phyloP scores from a whole-genome alignment of 2,113 vertebrate species.

The Cyphomyrus discorhynchus region DNA sequence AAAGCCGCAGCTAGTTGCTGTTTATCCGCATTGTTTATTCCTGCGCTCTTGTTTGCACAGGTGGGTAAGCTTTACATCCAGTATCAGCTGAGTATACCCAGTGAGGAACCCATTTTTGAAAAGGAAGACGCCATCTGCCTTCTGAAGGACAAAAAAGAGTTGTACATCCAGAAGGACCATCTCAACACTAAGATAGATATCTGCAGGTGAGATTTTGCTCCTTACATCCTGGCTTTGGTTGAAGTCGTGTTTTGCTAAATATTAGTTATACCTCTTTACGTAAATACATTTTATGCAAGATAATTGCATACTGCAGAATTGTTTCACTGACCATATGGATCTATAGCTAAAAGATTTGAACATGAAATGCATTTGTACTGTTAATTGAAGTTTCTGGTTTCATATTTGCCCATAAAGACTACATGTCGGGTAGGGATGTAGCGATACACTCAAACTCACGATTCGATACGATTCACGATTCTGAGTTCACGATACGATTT shows the following conservation, averaged over 20 bases:
- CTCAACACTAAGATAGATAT: constrained; percentile 53
- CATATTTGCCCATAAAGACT: background rate
- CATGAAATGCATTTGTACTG: background rate
- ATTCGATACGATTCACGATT: no score
- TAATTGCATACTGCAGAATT: background rate
- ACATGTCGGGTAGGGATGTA: background rate
- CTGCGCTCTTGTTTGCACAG: constrained; percentile 36
- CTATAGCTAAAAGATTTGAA: background rate
- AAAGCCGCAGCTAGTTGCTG: background rate
- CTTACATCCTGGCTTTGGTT: background rate
- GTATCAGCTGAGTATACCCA: constrained; percentile 51
- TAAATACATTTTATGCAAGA: background rate
- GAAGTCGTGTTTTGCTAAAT: background rate
- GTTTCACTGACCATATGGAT: background rate
- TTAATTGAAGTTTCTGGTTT: background rate
- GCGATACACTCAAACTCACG: no score
- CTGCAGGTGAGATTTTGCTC: constrained; percentile 52
- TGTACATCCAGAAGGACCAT: constrained; percentile 67
- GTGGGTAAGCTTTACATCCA: constrained; percentile 64
- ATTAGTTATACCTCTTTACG: background rate
- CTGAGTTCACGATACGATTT: no score
- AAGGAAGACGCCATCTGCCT: constrained; percentile 57
- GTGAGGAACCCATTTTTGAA: constrained; percentile 37
- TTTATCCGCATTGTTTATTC: background rate
- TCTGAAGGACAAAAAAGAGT: constrained; percentile 56